A percentile compares a stretch with the other conserved stretches of the same genome.
phyloP scores from a whole-genome alignment of 1,140 invertebrate species.

The Fopius arisanus region DNA sequence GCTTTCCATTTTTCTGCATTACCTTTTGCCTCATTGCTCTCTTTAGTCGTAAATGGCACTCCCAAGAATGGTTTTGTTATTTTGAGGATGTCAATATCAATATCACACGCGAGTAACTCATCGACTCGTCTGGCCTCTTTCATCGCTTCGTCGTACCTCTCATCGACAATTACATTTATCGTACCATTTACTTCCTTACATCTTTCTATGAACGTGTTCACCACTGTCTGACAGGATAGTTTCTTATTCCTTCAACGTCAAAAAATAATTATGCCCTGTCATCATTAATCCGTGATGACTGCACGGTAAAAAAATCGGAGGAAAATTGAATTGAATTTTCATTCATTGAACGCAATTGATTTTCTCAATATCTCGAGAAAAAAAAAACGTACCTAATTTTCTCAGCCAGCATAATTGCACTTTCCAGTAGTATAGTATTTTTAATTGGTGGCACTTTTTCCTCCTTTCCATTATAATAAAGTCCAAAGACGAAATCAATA shows the following conservation, averaged over 20 bases:
- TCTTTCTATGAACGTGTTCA: constrained; percentile 77
- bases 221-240: constrained; percentile 75
- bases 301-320: too few relatives aligned
- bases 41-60: constrained; percentile 85
- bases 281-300: background rate
- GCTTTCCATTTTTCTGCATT: background rate
- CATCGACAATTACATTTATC: constrained; percentile 84
- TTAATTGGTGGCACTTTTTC: constrained; percentile 67
- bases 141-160: constrained; percentile 78
- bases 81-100: constrained; percentile 66
- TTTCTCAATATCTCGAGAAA: too few relatives aligned
- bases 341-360: too few relatives aligned
- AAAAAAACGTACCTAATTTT: constrained; percentile 67
- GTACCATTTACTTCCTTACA: constrained; percentile 82
- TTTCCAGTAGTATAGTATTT: constrained; percentile 70
- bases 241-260: constrained; percentile 61
- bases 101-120: constrained; percentile 68
- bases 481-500: constrained; percentile 62
- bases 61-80: constrained; percentile 74
- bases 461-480: constrained; percentile 68
- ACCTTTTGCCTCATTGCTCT: constrained; percentile 70
- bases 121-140: constrained; percentile 80
- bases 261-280: constrained; percentile 4
- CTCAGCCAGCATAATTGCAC: constrained; percentile 70
- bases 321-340: too few relatives aligned